Evolutionary conservation across 2,888 invertebrate species (phyloP).

Genomic region (Coelinius sp.): DNA sequence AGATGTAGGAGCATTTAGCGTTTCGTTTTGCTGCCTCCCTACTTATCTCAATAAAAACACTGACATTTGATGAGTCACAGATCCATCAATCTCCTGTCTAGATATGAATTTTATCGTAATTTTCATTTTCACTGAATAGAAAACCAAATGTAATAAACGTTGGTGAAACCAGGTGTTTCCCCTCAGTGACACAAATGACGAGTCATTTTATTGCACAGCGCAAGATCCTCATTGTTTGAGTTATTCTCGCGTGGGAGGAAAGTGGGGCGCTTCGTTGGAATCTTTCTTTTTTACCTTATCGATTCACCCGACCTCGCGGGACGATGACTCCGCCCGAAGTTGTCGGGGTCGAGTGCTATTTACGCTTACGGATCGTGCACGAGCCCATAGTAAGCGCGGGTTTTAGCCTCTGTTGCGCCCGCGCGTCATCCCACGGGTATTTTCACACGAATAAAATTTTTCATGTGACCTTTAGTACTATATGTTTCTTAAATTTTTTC

Average conservation of each 20-base stretch:
- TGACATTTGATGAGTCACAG: too few relatives aligned
- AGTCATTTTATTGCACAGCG: slow-evolving; percentile 4
- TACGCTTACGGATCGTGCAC: slow-evolving; percentile 47
- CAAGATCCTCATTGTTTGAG: neutral
- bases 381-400: slow-evolving; percentile 25
- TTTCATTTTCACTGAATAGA: too few relatives aligned
- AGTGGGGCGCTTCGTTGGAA: slow-evolving; percentile 14
- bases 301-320: slow-evolving; percentile 54
- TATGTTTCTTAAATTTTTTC: neutral
- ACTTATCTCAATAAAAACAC: too few relatives aligned
- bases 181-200: neutral
- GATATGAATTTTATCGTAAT: too few relatives aligned
- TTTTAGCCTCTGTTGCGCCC: slow-evolving; percentile 16
- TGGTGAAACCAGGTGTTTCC: neutral
- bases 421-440: slow-evolving; percentile 1
- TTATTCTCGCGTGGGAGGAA: slow-evolving; percentile 21
- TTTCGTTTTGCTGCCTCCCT: slow-evolving; percentile 32
- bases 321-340: slow-evolving; percentile 48
- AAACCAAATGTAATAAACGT: neutral
- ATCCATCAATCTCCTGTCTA: too few relatives aligned
- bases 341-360: slow-evolving; percentile 51
- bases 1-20: slow-evolving; percentile 26
- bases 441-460: neutral
- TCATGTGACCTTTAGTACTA: neutral
- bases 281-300: slow-evolving; percentile 47